Percentiles rank a stretch among this genome's conserved stretches.
Evolutionary conservation across 2,888 invertebrate species (phyloP).

Genomic region (Acanthosepion esculentum): DNA sequence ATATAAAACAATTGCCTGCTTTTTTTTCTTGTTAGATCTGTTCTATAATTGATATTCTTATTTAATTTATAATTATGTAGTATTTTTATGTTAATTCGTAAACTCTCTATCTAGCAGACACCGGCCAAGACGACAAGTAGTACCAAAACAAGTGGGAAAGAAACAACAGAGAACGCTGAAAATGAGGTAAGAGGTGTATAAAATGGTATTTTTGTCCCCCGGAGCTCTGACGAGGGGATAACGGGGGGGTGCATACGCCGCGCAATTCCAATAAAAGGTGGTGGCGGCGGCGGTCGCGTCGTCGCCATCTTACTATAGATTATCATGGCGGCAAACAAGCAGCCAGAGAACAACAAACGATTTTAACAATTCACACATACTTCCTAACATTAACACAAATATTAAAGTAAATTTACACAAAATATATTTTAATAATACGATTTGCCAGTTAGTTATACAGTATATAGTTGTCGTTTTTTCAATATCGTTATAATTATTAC

Average conservation of each 20-base stretch:
- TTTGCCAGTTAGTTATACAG: not conserved
- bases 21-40: not conserved
- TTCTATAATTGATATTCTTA: not conserved
- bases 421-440: not conserved
- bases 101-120: constrained; percentile 59
- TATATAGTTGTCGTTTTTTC: not conserved
- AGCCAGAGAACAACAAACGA: constrained; percentile 38
- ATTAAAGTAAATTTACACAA: not conserved
- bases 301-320: constrained; percentile 47
- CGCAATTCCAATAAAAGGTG: not conserved
- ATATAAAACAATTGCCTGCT: not conserved
- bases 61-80: not conserved
- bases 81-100: not conserved
- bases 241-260: not conserved
- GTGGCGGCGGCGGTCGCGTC: not conserved
- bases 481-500: not conserved
- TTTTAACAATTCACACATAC: not conserved
- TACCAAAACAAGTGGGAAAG: constrained; percentile 65
- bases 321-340: constrained; percentile 47
- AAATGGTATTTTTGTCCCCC: not conserved
- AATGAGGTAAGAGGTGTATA: constrained; percentile 64
- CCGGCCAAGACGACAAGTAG: constrained; percentile 64
- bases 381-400: not conserved
- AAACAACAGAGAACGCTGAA: constrained; percentile 67
- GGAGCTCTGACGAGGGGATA: not conserved